A percentile compares a stretch with the other conserved stretches of the same genome.
phyloP scores from a whole-genome alignment of 2,888 invertebrate species.

The Tachina grossa region DNA sequence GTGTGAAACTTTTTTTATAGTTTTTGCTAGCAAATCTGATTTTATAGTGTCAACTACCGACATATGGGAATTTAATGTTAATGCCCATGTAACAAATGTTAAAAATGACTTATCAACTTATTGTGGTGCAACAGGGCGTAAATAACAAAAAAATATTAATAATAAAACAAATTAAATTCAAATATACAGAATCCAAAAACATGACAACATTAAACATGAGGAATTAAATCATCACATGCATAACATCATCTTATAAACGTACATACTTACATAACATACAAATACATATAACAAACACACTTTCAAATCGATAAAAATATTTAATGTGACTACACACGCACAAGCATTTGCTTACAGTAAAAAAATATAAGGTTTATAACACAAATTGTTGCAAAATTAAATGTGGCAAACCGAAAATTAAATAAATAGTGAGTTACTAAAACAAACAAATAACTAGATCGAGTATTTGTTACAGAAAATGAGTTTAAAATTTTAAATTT shows the following conservation, averaged over 20 bases:
- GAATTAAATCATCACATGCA: background rate
- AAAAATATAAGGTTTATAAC: background rate
- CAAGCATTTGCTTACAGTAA: background rate
- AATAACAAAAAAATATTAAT: conserved; percentile 11
- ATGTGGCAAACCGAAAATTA: background rate
- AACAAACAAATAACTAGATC: too few relatives aligned
- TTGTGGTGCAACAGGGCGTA: conserved; percentile 34
- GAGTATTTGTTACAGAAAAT: too few relatives aligned
- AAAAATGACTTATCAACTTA: conserved; percentile 46
- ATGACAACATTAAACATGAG: conserved; percentile 14
- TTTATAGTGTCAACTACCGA: conserved; percentile 28
- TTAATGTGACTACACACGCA: too few relatives aligned
- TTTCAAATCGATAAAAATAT: background rate
- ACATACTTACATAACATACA: too few relatives aligned
- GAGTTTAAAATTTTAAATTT: too few relatives aligned
- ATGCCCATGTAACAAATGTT: conserved; percentile 41
- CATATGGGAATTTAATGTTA: conserved; percentile 44
- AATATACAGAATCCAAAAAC: conserved; percentile 9
- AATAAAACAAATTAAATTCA: conserved; percentile 22
- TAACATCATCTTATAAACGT: background rate
- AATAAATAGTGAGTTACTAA: too few relatives aligned
- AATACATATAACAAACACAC: background rate
- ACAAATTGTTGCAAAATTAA: background rate
- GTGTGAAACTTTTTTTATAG: conserved; percentile 3
- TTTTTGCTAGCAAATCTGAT: conserved; percentile 23